These are phyloP conservation scores for Bombus vancouverensis DNA, from an alignment of 1,140 invertebrate species.

Conservation along the genomic window DNA sequence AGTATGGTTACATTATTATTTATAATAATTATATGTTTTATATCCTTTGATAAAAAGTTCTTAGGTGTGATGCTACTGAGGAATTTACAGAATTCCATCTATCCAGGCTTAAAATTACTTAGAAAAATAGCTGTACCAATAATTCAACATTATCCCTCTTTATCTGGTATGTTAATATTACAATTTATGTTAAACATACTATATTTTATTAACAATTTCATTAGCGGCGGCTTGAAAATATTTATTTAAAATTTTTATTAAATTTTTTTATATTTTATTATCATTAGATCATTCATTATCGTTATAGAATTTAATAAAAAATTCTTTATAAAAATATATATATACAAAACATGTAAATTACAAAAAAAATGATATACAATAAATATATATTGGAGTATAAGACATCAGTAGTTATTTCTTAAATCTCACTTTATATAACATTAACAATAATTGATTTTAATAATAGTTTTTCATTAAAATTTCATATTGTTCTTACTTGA, in stretches of 20 bases:
- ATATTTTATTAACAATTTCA: constrained; percentile 1
- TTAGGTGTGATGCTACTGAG: constrained; percentile 84
- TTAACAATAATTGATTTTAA: not conserved
- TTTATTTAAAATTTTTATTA: not conserved
- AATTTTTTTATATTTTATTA: not conserved
- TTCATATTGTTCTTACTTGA: not conserved
- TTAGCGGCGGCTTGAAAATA: not conserved
- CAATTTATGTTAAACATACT: constrained; percentile 6
- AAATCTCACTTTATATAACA: not conserved
- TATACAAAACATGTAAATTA: not conserved
- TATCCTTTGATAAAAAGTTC: constrained; percentile 80
- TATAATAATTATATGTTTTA: constrained; percentile 60
- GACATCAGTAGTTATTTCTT: not conserved
- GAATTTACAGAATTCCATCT: constrained; percentile 87
- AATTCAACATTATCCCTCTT: constrained; percentile 84
- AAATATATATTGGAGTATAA: not conserved
- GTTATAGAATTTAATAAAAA: not conserved
- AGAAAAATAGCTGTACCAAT: constrained; percentile 86
- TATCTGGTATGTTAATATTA: constrained; percentile 83
- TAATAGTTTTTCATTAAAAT: not conserved
- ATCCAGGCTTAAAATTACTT: constrained; percentile 85
- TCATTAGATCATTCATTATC: not conserved
- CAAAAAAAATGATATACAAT: not conserved
- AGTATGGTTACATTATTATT: constrained; percentile 50
- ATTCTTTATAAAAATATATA: not conserved